Conservation (phyloP, 1,140 invertebrate genomes). For the Nephotettix cincticeps region DNA sequence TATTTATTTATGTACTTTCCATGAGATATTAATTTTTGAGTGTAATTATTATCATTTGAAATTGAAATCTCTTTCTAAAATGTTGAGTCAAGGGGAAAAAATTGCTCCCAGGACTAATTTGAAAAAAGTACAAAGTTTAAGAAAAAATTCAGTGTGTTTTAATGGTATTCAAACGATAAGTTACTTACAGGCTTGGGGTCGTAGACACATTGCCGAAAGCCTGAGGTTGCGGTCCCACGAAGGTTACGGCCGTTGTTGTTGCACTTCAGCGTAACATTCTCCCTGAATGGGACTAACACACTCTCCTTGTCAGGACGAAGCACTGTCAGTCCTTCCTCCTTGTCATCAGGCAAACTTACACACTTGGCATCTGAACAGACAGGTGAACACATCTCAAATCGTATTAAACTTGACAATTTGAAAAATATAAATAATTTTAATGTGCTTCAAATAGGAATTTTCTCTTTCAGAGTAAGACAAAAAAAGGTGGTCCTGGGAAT, state of each 20-base stretch:
- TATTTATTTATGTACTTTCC: too few species aligned
- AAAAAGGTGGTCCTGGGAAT: too few species aligned
- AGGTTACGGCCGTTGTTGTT: slow-evolving; percentile 72
- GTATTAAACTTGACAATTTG: not conserved
- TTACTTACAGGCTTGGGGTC: slow-evolving; percentile 83
- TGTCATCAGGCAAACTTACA: slow-evolving; percentile 84
- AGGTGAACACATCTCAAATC: too few species aligned
- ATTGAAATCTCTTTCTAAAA: too few species aligned
- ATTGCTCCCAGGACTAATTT: too few species aligned
- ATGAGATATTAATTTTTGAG: too few species aligned
- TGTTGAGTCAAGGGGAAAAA: too few species aligned
- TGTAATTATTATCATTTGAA: too few species aligned
- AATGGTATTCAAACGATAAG: too few species aligned
- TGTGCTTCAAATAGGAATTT: not conserved
- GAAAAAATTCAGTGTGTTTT: too few species aligned
- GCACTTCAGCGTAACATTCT: slow-evolving; percentile 86
- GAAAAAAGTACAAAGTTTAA: too few species aligned
- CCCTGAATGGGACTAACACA: slow-evolving; percentile 81
- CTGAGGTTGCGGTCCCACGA: slow-evolving; percentile 74
- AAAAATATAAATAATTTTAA: not conserved
- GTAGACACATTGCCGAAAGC: slow-evolving; percentile 92
- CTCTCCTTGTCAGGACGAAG: slow-evolving; percentile 73
- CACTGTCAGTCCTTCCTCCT: slow-evolving; percentile 78
- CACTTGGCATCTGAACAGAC: slow-evolving; percentile 80
- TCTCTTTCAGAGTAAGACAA: not conserved